Base-by-base conservation (phyloP, 2,113 vertebrate genomes). In the Bubo scandiacus region DNA sequence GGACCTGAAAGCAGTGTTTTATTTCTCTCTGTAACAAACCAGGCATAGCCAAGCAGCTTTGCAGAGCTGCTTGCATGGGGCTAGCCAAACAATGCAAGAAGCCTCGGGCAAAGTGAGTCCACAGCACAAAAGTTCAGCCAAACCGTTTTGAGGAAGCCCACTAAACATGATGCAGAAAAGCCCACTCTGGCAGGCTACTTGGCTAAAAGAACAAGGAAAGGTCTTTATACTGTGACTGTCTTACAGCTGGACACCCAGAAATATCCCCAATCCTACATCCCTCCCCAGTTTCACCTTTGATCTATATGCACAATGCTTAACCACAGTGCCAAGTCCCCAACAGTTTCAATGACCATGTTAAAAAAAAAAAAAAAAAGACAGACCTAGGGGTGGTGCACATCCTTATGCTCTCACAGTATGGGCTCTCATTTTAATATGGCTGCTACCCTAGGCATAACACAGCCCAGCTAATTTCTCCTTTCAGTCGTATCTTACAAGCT, bases 21-120 rank as follows among this genome's bases (percentile, higher is more conserved):
- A 79, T 68, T 92, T 87, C 74, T 52, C 67, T 72, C 65, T 5
- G 0, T 14, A 68, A 75, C 40, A 80, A 80, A 81, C 57, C 61
- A 54, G 30, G 52, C 71, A 80, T 1, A 55, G 62, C 30, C 27
- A 43, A 90, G 73, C 34, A 61, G 70, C 70, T 87, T 75, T 85
- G 22, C 34, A 87, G 74, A 82, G 61, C 61, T 67, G 47, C 26
- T 20, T 59, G 43, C 66, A 65, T 3, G 2, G 34, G 30, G 21
- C 40, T 40, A 47, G 11, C 16, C 66, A 68, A 11, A 49, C 49
- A 77, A 90, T n/a, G 54, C 57, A 92, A 15, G 12, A 79, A 43
- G 15, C 43, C 72, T 25, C 0, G 0, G 74, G 84, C 65, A 87
- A 87, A 77, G 15, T 1, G 1, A 90, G 30, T 3, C 30, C 49